Conservation (phyloP, 2,888 invertebrate genomes). For the Apodemia zela region DNA sequence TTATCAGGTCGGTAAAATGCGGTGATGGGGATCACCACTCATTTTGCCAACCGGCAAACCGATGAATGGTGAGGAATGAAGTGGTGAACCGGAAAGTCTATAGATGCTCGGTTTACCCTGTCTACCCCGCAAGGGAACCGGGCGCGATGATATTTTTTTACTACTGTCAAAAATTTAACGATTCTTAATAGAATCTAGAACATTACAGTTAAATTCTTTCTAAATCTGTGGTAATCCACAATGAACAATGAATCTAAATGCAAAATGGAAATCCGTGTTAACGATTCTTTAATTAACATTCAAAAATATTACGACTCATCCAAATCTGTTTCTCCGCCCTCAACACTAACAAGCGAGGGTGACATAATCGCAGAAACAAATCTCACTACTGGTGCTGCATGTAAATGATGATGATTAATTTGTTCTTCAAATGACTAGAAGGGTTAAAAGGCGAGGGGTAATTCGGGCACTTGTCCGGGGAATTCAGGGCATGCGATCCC, state of each 20-base stretch:
- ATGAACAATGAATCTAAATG: neutral
- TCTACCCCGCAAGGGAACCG: too few relatives aligned
- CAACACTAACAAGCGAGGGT: slow-evolving; percentile 64
- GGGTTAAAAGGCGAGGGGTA: slow-evolving; percentile 73
- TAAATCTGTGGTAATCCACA: too few relatives aligned
- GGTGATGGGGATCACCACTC: too few relatives aligned
- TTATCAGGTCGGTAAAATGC: too few relatives aligned
- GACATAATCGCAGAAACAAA: slow-evolving; percentile 79
- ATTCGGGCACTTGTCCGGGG: slow-evolving; percentile 64
- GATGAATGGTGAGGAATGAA: too few relatives aligned
- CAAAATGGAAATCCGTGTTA: neutral
- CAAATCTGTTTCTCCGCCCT: slow-evolving; percentile 57
- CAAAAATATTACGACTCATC: slow-evolving; percentile 61
- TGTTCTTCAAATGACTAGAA: slow-evolving; percentile 78
- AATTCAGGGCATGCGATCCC: slow-evolving; percentile 57
- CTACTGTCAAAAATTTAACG: too few relatives aligned
- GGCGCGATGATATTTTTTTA: too few relatives aligned
- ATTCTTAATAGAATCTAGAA: too few relatives aligned
- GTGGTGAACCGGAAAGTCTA: too few relatives aligned
- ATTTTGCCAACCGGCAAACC: too few relatives aligned
- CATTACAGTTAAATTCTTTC: too few relatives aligned
- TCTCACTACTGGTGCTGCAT: slow-evolving; percentile 77
- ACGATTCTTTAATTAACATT: slow-evolving; percentile 48
- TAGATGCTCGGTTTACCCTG: too few relatives aligned
- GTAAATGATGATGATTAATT: slow-evolving; percentile 81